These are phyloP conservation scores for Myiozetetes cayanensis DNA, from an alignment of 2,113 vertebrate species.

Conservation along the genomic window DNA sequence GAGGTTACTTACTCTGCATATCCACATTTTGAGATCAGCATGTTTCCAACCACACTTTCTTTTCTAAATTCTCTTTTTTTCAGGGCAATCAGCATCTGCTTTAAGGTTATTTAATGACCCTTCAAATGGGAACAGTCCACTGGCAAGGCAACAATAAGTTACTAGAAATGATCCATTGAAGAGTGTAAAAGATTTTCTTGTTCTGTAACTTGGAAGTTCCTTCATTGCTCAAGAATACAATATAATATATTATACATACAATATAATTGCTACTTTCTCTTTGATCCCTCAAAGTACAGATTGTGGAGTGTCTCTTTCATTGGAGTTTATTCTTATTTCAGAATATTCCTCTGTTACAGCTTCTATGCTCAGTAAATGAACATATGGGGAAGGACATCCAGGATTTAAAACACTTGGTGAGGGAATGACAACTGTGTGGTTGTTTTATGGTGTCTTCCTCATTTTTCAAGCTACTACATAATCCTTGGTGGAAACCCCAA, in stretches of 20 bases:
- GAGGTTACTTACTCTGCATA: neutral
- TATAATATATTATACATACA: neutral
- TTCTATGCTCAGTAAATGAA: neutral
- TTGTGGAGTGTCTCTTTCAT: neutral
- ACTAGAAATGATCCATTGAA: neutral
- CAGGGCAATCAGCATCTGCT: neutral
- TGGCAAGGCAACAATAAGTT: neutral
- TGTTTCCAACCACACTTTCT: neutral
- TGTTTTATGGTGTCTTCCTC: neutral
- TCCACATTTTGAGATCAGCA: neutral
- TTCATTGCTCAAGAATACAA: neutral
- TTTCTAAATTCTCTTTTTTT: neutral
- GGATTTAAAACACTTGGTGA: neutral
- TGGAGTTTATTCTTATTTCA: neutral
- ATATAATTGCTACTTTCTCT: neutral
- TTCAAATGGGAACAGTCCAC: neutral
- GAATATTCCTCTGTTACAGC: neutral
- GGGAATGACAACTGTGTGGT: neutral
- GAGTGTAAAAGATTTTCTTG: conserved; percentile 17
- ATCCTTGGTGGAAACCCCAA: neutral
- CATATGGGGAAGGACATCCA: neutral
- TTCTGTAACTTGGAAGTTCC: neutral
- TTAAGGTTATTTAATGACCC: neutral
- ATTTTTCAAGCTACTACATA: neutral
- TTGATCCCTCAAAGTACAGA: neutral